phyloP scores from a whole-genome alignment of 2,888 invertebrate genomes.

The Gari tellinella region DNA sequence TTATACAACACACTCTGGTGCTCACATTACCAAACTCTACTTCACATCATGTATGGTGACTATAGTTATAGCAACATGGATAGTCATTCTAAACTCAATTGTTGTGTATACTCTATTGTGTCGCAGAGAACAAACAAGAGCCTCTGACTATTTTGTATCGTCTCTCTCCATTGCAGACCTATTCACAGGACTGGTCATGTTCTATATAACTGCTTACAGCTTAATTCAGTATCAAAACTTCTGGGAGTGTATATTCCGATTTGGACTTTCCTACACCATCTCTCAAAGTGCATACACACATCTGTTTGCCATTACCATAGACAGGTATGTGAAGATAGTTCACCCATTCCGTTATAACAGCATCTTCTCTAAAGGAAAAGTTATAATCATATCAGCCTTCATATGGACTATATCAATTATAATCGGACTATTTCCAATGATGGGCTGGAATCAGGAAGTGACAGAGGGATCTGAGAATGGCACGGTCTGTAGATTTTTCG shows the following conservation, averaged over 20 bases:
- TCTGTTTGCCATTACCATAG: constrained; percentile 58
- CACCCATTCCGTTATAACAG: constrained; percentile 56
- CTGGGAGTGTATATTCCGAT: constrained; percentile 63
- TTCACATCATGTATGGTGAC: constrained; percentile 39
- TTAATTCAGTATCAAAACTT: constrained; percentile 65
- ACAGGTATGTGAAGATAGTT: constrained; percentile 67
- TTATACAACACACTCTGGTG: no score
- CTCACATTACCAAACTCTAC: constrained; percentile 4
- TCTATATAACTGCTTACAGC: constrained; percentile 66
- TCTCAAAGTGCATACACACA: constrained; percentile 61
- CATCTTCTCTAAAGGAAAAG: constrained; percentile 46
- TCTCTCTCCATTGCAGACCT: constrained; percentile 68
- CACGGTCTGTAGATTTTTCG: constrained; percentile 61
- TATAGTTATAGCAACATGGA: constrained; percentile 46
- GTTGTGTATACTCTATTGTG: constrained; percentile 52
- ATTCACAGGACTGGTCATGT: constrained; percentile 62
- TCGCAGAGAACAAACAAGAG: constrained; percentile 20
- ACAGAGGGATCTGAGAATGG: constrained; percentile 15
- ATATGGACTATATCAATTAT: constrained; percentile 58
- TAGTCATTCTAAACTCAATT: constrained; percentile 56
- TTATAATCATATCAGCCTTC: constrained; percentile 34
- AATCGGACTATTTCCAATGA: constrained; percentile 59
- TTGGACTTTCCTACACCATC: constrained; percentile 54
- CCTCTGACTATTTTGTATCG: constrained; percentile 59
- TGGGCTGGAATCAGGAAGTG: constrained; percentile 52